A percentile compares a stretch with the other conserved stretches of the same genome.
These are phyloP conservation scores for Leptarthrus brevirostris DNA, from an alignment of 2,888 invertebrate species.

Conservation along the genomic window DNA sequence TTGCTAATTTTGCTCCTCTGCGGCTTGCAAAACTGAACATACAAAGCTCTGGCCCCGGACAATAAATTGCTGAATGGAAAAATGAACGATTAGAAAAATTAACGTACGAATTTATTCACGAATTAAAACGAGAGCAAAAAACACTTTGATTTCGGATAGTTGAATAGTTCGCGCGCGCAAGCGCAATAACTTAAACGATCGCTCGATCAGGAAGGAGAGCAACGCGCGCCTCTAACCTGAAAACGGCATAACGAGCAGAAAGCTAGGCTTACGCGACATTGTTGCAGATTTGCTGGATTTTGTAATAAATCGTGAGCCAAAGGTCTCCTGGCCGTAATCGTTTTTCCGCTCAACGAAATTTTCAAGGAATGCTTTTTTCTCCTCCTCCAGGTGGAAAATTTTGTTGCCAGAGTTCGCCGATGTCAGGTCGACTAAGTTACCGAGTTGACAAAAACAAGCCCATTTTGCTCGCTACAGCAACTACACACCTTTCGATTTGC, in stretches of 20 bases:
- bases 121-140: not conserved
- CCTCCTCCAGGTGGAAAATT: conserved; percentile 9
- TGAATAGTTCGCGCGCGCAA: conserved; percentile 17
- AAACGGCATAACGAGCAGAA: not conserved
- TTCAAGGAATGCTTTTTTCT: conserved; percentile 19
- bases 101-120: conserved; percentile 29
- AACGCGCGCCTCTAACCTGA: conserved; percentile 1
- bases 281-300: conserved; percentile 10
- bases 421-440: conserved; percentile 40
- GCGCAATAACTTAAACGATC: conserved; percentile 26
- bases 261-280: conserved; percentile 4
- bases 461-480: not conserved
- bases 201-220: conserved; percentile 37
- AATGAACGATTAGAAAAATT: conserved; percentile 38
- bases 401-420: conserved; percentile 12
- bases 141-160: conserved; percentile 1
- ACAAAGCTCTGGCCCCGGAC: not conserved
- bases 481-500: not conserved
- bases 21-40: conserved; percentile 17
- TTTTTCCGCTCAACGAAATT: conserved; percentile 27
- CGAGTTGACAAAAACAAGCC: conserved; percentile 21
- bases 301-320: conserved; percentile 38
- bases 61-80: conserved; percentile 15
- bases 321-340: conserved; percentile 22
- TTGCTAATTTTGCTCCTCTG: conserved; percentile 14